These are phyloP conservation scores for Sinohyriopsis cumingii DNA, from an alignment of 2,888 invertebrate species.

Conservation along the genomic window DNA sequence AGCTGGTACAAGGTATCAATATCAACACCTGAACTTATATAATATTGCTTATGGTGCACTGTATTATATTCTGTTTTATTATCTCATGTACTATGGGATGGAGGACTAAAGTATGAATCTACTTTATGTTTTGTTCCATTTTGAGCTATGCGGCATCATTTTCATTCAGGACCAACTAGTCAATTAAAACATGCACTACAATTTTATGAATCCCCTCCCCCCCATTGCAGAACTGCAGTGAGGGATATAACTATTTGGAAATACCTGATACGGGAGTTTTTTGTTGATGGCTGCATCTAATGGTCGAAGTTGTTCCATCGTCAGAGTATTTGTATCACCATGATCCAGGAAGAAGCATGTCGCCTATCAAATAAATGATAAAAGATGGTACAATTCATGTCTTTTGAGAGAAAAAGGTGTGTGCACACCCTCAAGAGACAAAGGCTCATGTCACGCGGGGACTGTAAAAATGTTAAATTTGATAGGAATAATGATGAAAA, in stretches of 20 bases:
- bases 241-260: neutral
- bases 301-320: constrained; percentile 35
- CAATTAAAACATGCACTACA: neutral
- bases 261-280: constrained; percentile 52
- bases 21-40: no score
- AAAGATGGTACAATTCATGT: neutral
- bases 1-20: no score
- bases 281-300: constrained; percentile 46
- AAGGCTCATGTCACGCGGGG: neutral
- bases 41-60: no score
- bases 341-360: constrained; percentile 56
- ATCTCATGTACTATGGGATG: no score
- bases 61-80: no score
- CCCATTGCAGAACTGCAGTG: neutral
- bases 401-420: no score
- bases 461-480: neutral
- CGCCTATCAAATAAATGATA: constrained; percentile 28
- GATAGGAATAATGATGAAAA: no score
- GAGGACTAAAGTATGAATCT: no score
- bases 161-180: no score
- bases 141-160: no score
- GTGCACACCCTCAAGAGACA: no score
- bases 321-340: constrained; percentile 52
- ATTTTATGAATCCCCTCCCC: neutral
- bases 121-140: no score